A percentile compares a stretch with the other conserved stretches of the same genome.
Evolutionary conservation across 2,888 invertebrate genomes (phyloP).

Genomic region (Noctua comes): DNA sequence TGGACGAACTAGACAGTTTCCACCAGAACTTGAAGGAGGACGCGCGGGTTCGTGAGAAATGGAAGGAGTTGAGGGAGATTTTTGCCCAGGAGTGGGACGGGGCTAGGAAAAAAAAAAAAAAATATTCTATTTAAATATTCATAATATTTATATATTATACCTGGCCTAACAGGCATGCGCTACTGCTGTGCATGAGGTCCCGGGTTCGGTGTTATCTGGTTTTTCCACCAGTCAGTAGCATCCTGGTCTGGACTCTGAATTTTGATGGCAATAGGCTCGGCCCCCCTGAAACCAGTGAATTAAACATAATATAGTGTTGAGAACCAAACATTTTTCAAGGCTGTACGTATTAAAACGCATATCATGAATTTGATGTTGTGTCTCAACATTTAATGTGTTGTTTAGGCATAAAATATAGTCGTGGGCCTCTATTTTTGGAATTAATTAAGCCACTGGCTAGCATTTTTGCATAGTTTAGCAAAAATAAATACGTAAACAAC

Average conservation of each 20-base stretch:
- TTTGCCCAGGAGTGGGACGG: too few relatives aligned
- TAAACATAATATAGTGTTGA: neutral
- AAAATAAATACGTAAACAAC: neutral
- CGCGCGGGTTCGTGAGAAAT: too few relatives aligned
- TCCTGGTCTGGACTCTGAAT: neutral
- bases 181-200: too few relatives aligned
- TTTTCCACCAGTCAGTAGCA: neutral
- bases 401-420: neutral
- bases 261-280: too few relatives aligned
- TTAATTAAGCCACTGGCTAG: slow-evolving; percentile 2
- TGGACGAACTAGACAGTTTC: too few relatives aligned
- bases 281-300: neutral
- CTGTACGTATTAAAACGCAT: neutral
- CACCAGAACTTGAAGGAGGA: too few relatives aligned
- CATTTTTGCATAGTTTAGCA: neutral
- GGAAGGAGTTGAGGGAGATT: too few relatives aligned
- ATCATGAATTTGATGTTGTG: slow-evolving; percentile 6
- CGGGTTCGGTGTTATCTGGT: neutral
- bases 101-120: too few relatives aligned
- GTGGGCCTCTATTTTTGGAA: slow-evolving; percentile 20
- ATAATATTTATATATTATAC: too few relatives aligned
- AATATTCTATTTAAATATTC: too few relatives aligned
- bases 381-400: slow-evolving; percentile 19
- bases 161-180: too few relatives aligned
- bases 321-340: slow-evolving; percentile 26